A percentile compares a stretch with the other conserved stretches of the same genome.
phyloP scores from a whole-genome alignment of 2,113 vertebrate genomes.

The Ophiodon elongatus region DNA sequence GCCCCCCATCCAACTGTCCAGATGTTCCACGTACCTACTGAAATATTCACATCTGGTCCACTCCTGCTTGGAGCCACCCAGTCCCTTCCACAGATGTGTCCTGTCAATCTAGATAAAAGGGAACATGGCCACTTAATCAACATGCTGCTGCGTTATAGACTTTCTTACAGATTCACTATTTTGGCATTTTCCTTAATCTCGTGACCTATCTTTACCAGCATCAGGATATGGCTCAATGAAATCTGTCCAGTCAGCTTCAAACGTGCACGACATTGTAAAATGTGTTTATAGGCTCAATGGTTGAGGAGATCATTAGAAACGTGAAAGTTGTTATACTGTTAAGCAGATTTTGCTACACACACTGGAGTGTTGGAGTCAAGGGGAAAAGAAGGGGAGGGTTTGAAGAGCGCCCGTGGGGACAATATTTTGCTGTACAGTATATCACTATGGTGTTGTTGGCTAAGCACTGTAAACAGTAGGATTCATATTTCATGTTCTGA shows the following conservation, averaged over 20 bases:
- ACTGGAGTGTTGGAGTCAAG: slow-evolving; percentile 43
- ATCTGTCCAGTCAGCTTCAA: slow-evolving; percentile 8
- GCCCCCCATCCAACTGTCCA: slow-evolving; percentile 50
- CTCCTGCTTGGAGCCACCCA: slow-evolving; percentile 53
- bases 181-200: not conserved
- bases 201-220: not conserved
- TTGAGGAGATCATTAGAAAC: slow-evolving; percentile 68
- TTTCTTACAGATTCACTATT: slow-evolving; percentile 23
- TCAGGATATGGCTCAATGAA: slow-evolving; percentile 7
- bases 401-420: slow-evolving; percentile 65
- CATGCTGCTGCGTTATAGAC: slow-evolving; percentile 27
- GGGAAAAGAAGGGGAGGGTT: slow-evolving; percentile 40
- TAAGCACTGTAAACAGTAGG: slow-evolving; percentile 62
- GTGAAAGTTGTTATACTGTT: slow-evolving; percentile 56
- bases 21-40: slow-evolving; percentile 71
- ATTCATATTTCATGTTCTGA: slow-evolving; percentile 72
- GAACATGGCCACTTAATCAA: slow-evolving; percentile 76
- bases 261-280: slow-evolving; percentile 52
- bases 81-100: slow-evolving; percentile 78
- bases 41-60: slow-evolving; percentile 76
- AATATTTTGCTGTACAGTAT: slow-evolving; percentile 52
- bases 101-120: slow-evolving; percentile 80
- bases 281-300: slow-evolving; percentile 63
- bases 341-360: slow-evolving; percentile 66
- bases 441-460: slow-evolving; percentile 66